Base-by-base conservation (phyloP, 1,140 invertebrate genomes). In the Armadillidium nasatum region DNA sequence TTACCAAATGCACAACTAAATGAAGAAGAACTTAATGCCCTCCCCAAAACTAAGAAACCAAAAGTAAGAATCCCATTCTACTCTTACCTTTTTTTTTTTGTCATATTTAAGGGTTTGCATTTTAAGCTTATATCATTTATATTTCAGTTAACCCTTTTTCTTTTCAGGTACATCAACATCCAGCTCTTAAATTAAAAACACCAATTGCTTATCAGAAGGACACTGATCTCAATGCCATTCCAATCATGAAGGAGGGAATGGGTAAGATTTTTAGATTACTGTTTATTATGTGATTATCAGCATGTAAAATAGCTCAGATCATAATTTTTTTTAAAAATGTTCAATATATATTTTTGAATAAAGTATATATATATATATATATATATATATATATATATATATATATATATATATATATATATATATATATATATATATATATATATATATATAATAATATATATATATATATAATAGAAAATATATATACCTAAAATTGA, bases 231-330 rank as follows among this genome's bases (percentile, higher is more conserved):
- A 91, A 90, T 82, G 90, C 91, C 75, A 92, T 92, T 84, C 91
- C 91, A 54, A 92, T 92, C 83, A 88, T 90, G 81, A 90, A 90
- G 85, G 92, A 94, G 86, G 92, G 92, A 82, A 93, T 93, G 87
- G 92, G 91, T 93, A 86, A 86, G 86, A 84, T 46, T 69, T 15
- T 15, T 1, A 15, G 50, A 15, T 60, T 60, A 60, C 50, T 19
- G 1, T 13, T 1, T 33, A 6, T 33, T 33, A 33, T 33, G 33
- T 33, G 1, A 33, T 33, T 3, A 33, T 33, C 11, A 60, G 7
- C 7, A 15, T 60, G 50, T 60, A 15, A 13, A 60, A 7, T 60
- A 60, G 11, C 19, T 60, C n/a, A n/a, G 50, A 60, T 19, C 1
- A 60, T 2, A 60, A 3, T 3, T 60, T 10, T 9, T 50, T 60